Evolutionary conservation across 2,113 vertebrate genomes (phyloP), one percentile per base, ranked within the genome.

Genomic region (Xenopus laevis): DNA sequence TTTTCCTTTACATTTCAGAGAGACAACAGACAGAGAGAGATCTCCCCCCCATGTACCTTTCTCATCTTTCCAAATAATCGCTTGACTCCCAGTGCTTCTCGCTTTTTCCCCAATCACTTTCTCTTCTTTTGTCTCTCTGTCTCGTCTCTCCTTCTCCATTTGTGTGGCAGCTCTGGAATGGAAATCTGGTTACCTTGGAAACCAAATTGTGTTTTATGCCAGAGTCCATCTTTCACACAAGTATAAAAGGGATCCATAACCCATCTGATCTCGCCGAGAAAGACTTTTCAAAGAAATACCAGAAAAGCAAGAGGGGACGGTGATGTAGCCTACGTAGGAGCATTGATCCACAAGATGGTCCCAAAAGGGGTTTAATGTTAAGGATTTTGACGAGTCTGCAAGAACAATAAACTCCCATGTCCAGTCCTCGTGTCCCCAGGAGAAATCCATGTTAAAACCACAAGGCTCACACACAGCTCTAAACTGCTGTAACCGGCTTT

Each of bases 141-240:
- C 69, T 71, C 30, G 61, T 68, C 58, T 55, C 53, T 50, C 45
- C 21, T 27, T 67, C 68, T 57, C 58, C 40, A 33, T 27, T 67
- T 46, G 40, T 74, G 72, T 68, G 45, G 52, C 57, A 61, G 66
- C n/a, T 45, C 27, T 45, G 53, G 45, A 76, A 69, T 61, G 66
- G 50, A 58, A 76, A 73, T 55, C 16, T 20, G 13, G 73, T 68
- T 76, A 60, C 73, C 73, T 62, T 55, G 73, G 73, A 76, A 76
- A 76, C 73, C 73, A 53, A 12, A 63, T 62, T 44, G 65, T 63
- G 73, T 40, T 60, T 30, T 76, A 30, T 68, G 65, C 73, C 57
- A 55, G 58, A 61, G 58, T 68, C 65, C 58, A 55, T 55, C 60
- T 69, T 52, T 44, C 59, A 21, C 27, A 68, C 44, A 75, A 68